Evolutionary conservation across 2,888 invertebrate genomes (phyloP), one percentile per base, ranked within the genome.

Genomic region (Elysia crispata): DNA sequence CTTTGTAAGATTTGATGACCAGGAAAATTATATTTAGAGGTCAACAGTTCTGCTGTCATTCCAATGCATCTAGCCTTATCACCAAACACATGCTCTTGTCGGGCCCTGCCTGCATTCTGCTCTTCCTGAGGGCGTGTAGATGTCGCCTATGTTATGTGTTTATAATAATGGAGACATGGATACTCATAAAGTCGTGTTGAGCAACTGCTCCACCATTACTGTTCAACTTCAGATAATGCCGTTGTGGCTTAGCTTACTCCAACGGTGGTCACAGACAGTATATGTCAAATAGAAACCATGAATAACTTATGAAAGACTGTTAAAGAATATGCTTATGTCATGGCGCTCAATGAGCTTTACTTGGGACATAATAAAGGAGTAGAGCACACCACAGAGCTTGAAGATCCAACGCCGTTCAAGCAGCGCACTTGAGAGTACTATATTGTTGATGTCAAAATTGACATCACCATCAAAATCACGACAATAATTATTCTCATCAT

Each of bases 391-490:
- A 41, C 11, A 41, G 60, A n/a, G 25, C 60, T 23, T n/a, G 60
- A 60, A 13, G 23, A 23, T 64, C 74, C 79, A 5, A 77, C 33
- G 6, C 83, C 83, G 28, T 84, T n/a, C n/a, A n/a, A n/a, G n/a
- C n/a, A n/a, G n/a, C n/a, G n/a, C n/a, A n/a, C n/a, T n/a, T n/a
- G n/a, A n/a, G n/a, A n/a, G n/a, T n/a, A n/a, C n/a, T n/a, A n/a
- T n/a, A n/a, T n/a, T n/a, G n/a, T n/a, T n/a, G n/a, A n/a, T n/a
- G n/a, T n/a, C n/a, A n/a, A n/a, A n/a, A n/a, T n/a, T n/a, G n/a
- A n/a, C n/a, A n/a, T n/a, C n/a, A n/a, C n/a, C n/a, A n/a, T n/a
- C n/a, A n/a, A n/a, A n/a, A n/a, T n/a, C n/a, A n/a, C n/a, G n/a
- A n/a, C n/a, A n/a, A n/a, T n/a, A n/a, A n/a, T n/a, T n/a, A n/a